These are phyloP conservation scores for Tridacna gigas DNA, from an alignment of 2,888 invertebrate species.

Conservation along the genomic window DNA sequence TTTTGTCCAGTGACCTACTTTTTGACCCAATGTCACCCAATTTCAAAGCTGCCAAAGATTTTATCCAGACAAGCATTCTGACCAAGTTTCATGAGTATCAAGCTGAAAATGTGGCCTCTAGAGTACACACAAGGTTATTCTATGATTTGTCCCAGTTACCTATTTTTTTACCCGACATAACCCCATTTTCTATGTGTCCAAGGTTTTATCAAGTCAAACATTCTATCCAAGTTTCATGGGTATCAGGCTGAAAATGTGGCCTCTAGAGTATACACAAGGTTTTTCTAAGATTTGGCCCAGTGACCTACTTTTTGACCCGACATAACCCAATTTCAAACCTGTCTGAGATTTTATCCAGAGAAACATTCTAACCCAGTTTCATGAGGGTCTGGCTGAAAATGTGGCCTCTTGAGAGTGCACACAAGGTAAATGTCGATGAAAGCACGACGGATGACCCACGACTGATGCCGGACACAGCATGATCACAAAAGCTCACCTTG, in stretches of 20 bases:
- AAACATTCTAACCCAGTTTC: background rate
- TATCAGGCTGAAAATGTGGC: background rate
- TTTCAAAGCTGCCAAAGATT: background rate
- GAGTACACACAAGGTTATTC: background rate
- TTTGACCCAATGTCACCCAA: background rate
- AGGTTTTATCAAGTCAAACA: background rate
- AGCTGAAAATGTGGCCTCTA: background rate
- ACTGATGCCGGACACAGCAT: background rate
- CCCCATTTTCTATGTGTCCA: background rate
- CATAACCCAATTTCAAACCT: background rate
- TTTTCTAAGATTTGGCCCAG: background rate
- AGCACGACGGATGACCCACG: background rate
- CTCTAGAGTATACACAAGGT: background rate
- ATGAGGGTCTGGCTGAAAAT: background rate
- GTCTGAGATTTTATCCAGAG: background rate
- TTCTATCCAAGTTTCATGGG: background rate
- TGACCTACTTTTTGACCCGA: background rate
- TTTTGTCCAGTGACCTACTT: background rate
- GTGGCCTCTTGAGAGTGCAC: background rate
- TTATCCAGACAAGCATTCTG: background rate
- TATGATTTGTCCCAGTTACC: background rate
- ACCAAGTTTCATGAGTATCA: background rate
- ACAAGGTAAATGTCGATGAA: background rate
- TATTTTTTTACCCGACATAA: background rate
- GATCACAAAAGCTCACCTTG: background rate